Percentiles rank a stretch among this genome's conserved stretches.
Evolutionary conservation across 2,888 invertebrate species (phyloP).

Genomic region (Trypoxylon attenuatum): DNA sequence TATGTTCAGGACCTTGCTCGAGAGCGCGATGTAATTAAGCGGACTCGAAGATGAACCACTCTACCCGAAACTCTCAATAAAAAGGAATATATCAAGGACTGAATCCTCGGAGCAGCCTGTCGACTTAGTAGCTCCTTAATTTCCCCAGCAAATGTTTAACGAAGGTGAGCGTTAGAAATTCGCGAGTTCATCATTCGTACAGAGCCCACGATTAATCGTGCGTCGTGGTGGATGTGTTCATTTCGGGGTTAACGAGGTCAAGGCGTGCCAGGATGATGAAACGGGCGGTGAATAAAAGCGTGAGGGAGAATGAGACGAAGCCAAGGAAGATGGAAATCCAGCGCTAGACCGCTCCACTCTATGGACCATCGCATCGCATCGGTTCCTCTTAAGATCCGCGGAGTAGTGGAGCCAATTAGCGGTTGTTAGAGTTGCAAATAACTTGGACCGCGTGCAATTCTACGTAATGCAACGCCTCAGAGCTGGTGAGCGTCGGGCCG

Average conservation of each 20-base stretch:
- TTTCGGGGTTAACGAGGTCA: neutral
- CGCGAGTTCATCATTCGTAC: neutral
- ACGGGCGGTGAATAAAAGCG: neutral
- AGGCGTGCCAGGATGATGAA: neutral
- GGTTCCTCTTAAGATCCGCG: slow-evolving; percentile 10
- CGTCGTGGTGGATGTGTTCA: neutral
- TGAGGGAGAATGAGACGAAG: neutral
- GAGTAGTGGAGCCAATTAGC: slow-evolving; percentile 59
- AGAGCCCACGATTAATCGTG: neutral
- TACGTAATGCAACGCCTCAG: slow-evolving; percentile 30
- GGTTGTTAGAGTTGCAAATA: slow-evolving; percentile 67
- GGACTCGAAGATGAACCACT: slow-evolving; percentile 18
- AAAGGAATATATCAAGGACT: neutral
- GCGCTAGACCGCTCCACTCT: too few relatives aligned
- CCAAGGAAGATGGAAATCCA: neutral
- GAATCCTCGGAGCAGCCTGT: too few relatives aligned
- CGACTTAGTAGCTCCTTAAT: too few relatives aligned
- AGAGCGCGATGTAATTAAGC: slow-evolving; percentile 46
- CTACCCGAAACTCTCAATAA: neutral
- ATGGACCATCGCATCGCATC: slow-evolving; percentile 3
- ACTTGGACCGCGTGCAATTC: slow-evolving; percentile 49
- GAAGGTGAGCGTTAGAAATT: too few relatives aligned
- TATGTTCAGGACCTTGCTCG: slow-evolving; percentile 32
- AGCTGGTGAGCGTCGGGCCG: too few relatives aligned
- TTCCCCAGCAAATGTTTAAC: neutral